Evolutionary conservation across 1,140 invertebrate species (phyloP).

Genomic region (Zophobas atratus): DNA sequence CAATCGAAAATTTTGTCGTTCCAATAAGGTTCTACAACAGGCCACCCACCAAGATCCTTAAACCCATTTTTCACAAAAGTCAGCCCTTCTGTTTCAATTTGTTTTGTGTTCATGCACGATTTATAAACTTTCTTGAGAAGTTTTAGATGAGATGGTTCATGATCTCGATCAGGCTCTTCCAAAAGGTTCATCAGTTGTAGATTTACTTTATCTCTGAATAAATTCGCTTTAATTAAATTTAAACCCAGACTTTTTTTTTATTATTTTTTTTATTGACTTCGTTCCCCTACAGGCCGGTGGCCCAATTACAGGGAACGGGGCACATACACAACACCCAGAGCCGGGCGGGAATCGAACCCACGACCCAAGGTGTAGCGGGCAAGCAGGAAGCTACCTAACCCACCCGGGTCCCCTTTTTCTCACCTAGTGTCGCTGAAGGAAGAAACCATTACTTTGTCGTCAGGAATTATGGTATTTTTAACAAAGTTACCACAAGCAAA

Average conservation of each 20-base stretch:
- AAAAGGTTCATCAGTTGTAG: conserved; percentile 27
- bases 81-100: conserved; percentile 66
- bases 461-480: too few relatives aligned
- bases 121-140: conserved; percentile 52
- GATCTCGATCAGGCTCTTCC: conserved; percentile 35
- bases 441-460: neutral
- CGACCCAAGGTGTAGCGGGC: too few relatives aligned
- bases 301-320: too few relatives aligned
- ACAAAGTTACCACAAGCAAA: too few relatives aligned
- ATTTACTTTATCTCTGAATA: conserved; percentile 22
- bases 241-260: conserved; percentile 61
- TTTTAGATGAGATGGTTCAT: conserved; percentile 36
- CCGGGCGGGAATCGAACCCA: too few relatives aligned
- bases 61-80: conserved; percentile 67
- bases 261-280: too few relatives aligned
- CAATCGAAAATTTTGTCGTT: conserved; percentile 79
- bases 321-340: too few relatives aligned
- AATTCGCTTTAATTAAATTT: neutral
- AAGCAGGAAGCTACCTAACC: too few relatives aligned
- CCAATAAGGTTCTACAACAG: conserved; percentile 69
- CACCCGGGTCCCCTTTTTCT: too few relatives aligned
- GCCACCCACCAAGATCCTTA: conserved; percentile 73
- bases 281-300: too few relatives aligned
- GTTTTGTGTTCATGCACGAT: conserved; percentile 45
- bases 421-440: conserved; percentile 2